Evolutionary conservation across 2,113 vertebrate genomes (phyloP), one percentile per base, ranked within the genome.

Genomic region (Helogale parvula): DNA sequence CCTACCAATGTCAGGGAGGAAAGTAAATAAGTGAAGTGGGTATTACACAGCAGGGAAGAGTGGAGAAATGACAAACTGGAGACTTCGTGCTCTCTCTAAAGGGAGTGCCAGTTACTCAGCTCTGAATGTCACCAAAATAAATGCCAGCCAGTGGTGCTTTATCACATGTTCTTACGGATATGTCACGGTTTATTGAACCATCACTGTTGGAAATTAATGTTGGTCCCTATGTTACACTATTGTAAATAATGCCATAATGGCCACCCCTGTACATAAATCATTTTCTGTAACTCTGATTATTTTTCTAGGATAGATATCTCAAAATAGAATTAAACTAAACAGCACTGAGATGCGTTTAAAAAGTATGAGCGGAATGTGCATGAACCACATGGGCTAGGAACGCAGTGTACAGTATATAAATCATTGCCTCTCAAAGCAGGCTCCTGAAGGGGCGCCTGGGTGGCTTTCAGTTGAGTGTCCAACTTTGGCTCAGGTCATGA

Each of bases 181-280:
- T 19, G 65, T 47, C 52, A n/a, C 71, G 38, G 23, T 92, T 91
- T 77, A 66, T 25, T 68, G 60, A 86, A 23, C 72, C 52, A 72
- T 38, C 33, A 6, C 52, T 82, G 52, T 57, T 97, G 33, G 33
- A 76, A 95, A 92, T 83, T 71, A 76, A 83, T 33, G 19, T 66
- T 95, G 50, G 33, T 89, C 16, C 77, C 77, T 89, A 79, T 93
- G 92, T 93, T 47, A 93, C 57, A 79, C n/a, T 41, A 50, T 82
- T 94, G 92, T 54, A 69, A 90, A 81, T 87, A 85, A 95, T 89
- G 96, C 80, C 79, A 81, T 68, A 33, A 71, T 93, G 90, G 81
- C 82, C 57, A 86, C 52, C 60, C 60, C 85, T 54, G 72, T 19
- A 17, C 23, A 88, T 66, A 65, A 82, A 95, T 88, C 15, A 68